phyloP scores from a whole-genome alignment of 2,888 invertebrate genomes.

The Tiphia femorata region DNA sequence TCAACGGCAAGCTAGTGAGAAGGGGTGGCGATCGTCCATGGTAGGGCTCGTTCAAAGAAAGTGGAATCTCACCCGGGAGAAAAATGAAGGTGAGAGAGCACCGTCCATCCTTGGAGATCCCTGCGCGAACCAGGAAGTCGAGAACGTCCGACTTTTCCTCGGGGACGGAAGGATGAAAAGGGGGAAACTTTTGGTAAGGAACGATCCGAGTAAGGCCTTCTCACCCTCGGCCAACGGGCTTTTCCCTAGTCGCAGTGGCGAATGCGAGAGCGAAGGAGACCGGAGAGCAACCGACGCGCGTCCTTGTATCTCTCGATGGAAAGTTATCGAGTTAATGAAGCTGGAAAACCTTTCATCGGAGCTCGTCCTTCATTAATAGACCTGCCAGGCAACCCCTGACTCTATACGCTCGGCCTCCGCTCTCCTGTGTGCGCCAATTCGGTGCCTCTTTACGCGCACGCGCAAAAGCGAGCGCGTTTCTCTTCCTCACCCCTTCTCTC shows the following conservation, averaged over 20 bases:
- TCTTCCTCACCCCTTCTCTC: no score
- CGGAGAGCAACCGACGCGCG: conserved; percentile 8
- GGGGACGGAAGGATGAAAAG: conserved; percentile 10
- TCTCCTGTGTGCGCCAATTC: no score
- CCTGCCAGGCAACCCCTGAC: neutral
- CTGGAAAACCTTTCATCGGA: neutral
- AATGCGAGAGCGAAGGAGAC: conserved; percentile 5
- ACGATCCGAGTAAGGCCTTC: no score
- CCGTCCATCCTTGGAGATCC: conserved; percentile 21
- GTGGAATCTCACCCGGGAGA: conserved; percentile 16
- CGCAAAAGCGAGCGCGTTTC: no score
- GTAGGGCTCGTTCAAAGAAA: conserved; percentile 4
- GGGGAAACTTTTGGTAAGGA: conserved; percentile 26
- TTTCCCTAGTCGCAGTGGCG: conserved; percentile 1
- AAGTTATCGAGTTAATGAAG: conserved; percentile 19
- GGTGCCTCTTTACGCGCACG: no score
- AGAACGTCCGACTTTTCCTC: conserved; percentile 16
- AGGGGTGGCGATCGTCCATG: neutral
- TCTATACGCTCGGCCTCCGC: no score
- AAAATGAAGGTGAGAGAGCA: conserved; percentile 33
- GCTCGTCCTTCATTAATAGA: neutral
- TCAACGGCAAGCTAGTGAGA: no score
- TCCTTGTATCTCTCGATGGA: conserved; percentile 11
- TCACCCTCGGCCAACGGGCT: no score
- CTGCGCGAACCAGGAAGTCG: conserved; percentile 25